These are phyloP conservation scores for Bombus affinis DNA, from an alignment of 1,140 invertebrate genomes.

Conservation along the genomic window DNA sequence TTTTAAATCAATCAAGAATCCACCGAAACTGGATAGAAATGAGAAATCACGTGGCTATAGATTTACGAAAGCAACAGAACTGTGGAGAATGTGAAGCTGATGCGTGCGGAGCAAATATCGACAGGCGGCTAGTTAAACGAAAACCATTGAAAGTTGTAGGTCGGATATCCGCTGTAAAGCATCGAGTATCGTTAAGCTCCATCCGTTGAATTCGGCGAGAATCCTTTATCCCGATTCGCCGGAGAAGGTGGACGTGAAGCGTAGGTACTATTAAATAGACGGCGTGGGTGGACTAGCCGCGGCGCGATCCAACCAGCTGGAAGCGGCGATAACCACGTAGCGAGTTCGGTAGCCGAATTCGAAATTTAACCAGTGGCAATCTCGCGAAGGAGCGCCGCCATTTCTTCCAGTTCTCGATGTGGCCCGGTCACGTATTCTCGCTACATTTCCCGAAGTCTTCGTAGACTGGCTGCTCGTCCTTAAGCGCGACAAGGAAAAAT, in stretches of 20 bases:
- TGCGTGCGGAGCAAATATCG: background rate
- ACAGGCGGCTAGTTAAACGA: background rate
- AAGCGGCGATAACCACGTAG: slow-evolving; percentile 67
- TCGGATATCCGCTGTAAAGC: background rate
- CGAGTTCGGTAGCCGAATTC: slow-evolving; percentile 62
- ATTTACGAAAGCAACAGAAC: background rate
- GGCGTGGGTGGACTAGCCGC: background rate
- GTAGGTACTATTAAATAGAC: slow-evolving; percentile 14
- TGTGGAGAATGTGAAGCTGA: background rate
- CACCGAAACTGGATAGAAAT: background rate
- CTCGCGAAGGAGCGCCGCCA: background rate
- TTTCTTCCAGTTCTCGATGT: slow-evolving; percentile 14
- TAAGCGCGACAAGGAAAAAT: slow-evolving; percentile 30
- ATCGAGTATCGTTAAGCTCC: background rate
- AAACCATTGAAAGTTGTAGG: background rate
- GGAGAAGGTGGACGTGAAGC: background rate
- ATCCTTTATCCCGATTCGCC: slow-evolving; percentile 13
- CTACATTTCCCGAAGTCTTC: slow-evolving; percentile 16
- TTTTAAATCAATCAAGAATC: background rate
- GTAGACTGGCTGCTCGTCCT: background rate
- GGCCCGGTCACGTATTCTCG: slow-evolving; percentile 49
- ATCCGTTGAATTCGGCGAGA: background rate
- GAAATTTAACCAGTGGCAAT: slow-evolving; percentile 36
- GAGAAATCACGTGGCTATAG: background rate
- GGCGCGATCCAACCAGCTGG: slow-evolving; percentile 54